phyloP scores from a whole-genome alignment of 2,113 vertebrate genomes.

The Ailuropoda melanoleuca region DNA sequence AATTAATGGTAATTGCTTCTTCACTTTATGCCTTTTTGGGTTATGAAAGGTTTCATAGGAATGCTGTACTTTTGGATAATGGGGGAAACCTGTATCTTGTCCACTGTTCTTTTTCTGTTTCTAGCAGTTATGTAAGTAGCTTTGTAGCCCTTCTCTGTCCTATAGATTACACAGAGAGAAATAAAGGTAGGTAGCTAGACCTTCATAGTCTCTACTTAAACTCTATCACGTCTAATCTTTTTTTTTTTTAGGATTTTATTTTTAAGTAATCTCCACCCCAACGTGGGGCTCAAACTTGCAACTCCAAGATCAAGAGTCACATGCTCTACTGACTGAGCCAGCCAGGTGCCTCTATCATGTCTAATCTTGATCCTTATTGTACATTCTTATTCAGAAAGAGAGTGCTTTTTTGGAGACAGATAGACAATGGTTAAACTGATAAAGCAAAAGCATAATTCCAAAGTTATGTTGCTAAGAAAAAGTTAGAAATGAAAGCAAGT shows the following conservation, averaged over 20 bases:
- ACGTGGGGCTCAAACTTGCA: not conserved
- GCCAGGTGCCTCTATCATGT: not conserved
- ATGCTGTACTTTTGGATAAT: not conserved
- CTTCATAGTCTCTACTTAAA: not conserved
- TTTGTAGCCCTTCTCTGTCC: not conserved
- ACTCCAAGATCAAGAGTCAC: not conserved
- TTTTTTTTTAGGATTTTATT: not conserved
- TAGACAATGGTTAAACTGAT: not conserved
- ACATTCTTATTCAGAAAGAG: not conserved
- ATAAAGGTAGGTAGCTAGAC: not conserved
- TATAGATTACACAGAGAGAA: not conserved
- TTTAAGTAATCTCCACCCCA: not conserved
- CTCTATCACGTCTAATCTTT: not conserved
- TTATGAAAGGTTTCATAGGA: not conserved
- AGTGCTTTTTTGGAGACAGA: conserved; percentile 34
- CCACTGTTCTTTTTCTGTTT: conserved; percentile 37
- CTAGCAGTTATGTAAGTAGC: not conserved
- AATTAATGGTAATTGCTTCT: not conserved
- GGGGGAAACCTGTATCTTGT: not conserved
- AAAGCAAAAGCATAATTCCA: not conserved
- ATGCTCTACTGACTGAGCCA: not conserved
- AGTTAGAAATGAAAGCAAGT: not conserved
- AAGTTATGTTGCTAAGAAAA: conserved; percentile 29
- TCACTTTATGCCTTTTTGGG: not conserved
- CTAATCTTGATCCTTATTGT: not conserved